Evolutionary conservation across 2,888 invertebrate species (phyloP).

Genomic region (Julus scandinavius): DNA sequence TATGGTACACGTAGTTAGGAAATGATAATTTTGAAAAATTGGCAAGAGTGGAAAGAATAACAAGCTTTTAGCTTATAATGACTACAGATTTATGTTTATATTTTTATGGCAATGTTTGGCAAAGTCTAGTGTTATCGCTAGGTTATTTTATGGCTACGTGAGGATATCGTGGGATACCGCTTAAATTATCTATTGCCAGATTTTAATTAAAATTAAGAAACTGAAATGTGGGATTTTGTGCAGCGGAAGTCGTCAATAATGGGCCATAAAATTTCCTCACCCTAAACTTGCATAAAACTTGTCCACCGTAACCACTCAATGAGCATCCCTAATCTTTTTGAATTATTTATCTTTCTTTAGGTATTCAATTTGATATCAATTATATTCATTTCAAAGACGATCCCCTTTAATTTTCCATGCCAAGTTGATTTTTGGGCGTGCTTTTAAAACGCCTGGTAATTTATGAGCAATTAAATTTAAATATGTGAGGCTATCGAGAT

Average conservation of each 20-base stretch:
- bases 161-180: conserved; percentile 29
- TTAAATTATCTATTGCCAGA: conserved; percentile 11
- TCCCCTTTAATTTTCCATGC: conserved; percentile 36
- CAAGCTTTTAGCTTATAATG: not conserved
- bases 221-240: conserved; percentile 39
- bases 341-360: conserved; percentile 30
- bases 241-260: conserved; percentile 36
- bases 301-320: conserved; percentile 11
- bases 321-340: conserved; percentile 46
- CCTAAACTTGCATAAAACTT: not conserved
- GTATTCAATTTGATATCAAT: conserved; percentile 46
- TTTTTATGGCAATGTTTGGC: not conserved
- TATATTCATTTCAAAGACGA: conserved; percentile 26
- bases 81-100: not conserved
- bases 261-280: not conserved
- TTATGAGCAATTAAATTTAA: conserved; percentile 45
- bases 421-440: conserved; percentile 31
- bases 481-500: conserved; percentile 44
- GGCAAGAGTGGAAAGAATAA: not conserved
- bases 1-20: not conserved
- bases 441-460: conserved; percentile 8
- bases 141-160: not conserved
- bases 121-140: not conserved
- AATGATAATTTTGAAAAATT: not conserved
- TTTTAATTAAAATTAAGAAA: conserved; percentile 25